phyloP scores from a whole-genome alignment of 1,140 invertebrate genomes.

The Danaus plexippus region DNA sequence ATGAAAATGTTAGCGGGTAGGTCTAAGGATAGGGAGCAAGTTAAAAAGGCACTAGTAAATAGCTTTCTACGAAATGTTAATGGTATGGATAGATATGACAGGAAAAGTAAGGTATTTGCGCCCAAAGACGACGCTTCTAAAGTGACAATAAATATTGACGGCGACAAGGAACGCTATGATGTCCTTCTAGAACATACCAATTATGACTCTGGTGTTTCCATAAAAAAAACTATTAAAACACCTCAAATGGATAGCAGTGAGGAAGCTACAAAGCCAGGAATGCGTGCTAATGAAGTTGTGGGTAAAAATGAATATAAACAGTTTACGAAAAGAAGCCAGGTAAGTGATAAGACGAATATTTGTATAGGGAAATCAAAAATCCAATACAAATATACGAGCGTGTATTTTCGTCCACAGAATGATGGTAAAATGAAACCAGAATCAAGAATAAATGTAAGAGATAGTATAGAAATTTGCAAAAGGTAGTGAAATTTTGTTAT shows the following conservation, averaged over 20 bases:
- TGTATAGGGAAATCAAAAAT: too few species aligned
- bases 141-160: constrained; percentile 48
- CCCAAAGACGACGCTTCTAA: constrained; percentile 33
- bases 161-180: constrained; percentile 42
- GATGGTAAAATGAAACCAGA: constrained; percentile 7
- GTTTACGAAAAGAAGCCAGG: background rate
- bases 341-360: background rate
- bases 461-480: constrained; percentile 48
- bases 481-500: constrained; percentile 29
- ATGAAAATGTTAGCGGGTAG: too few species aligned
- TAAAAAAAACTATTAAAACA: constrained; percentile 30
- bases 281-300: constrained; percentile 16
- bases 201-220: constrained; percentile 30
- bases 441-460: constrained; percentile 32
- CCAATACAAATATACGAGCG: too few species aligned
- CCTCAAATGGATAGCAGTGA: background rate
- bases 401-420: too few species aligned
- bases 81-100: constrained; percentile 4
- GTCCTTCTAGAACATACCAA: constrained; percentile 32
- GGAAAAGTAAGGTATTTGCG: constrained; percentile 8
- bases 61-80: constrained; percentile 27
- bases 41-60: constrained; percentile 42
- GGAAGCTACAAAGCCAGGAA: constrained; percentile 10
- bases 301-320: background rate
- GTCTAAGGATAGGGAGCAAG: constrained; percentile 13